These are phyloP conservation scores for Vicugna pacos DNA, from an alignment of 2,113 vertebrate genomes.

Conservation along the genomic window DNA sequence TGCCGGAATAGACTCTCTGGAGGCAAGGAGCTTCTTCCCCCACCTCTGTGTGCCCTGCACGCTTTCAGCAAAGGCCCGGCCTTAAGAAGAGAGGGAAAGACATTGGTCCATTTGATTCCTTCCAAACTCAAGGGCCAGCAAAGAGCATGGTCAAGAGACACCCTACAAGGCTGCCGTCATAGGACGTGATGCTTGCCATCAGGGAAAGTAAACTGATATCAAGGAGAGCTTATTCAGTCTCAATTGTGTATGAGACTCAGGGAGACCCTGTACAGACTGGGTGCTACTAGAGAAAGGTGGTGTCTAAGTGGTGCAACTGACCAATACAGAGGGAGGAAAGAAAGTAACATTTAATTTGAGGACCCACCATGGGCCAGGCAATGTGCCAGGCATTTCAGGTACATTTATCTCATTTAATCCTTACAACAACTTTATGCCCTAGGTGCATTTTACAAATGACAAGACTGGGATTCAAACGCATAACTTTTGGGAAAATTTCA, in stretches of 20 bases:
- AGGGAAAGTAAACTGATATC: background rate
- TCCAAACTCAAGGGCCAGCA: background rate
- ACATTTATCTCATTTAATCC: background rate
- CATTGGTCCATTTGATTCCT: background rate
- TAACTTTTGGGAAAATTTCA: background rate
- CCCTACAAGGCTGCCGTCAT: background rate
- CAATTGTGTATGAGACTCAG: background rate
- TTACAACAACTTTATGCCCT: background rate
- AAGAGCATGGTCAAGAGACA: background rate
- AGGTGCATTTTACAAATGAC: slow-evolving; percentile 23
- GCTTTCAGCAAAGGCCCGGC: background rate
- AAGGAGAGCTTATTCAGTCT: background rate
- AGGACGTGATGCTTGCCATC: background rate
- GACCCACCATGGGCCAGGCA: background rate
- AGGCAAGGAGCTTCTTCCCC: background rate
- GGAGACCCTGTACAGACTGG: background rate
- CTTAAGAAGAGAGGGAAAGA: background rate
- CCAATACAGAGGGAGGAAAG: background rate
- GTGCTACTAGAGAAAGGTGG: background rate
- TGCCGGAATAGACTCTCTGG: slow-evolving; percentile 47
- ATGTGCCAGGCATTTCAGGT: background rate
- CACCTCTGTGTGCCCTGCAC: background rate
- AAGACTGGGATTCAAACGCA: slow-evolving; percentile 38
- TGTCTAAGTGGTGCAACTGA: background rate
- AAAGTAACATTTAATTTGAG: background rate